Percentiles rank a stretch among this genome's conserved stretches.
These are phyloP conservation scores for Sphenopsis melanotis DNA, from an alignment of 2,797 vertebrate genomes.

Conservation along the genomic window DNA sequence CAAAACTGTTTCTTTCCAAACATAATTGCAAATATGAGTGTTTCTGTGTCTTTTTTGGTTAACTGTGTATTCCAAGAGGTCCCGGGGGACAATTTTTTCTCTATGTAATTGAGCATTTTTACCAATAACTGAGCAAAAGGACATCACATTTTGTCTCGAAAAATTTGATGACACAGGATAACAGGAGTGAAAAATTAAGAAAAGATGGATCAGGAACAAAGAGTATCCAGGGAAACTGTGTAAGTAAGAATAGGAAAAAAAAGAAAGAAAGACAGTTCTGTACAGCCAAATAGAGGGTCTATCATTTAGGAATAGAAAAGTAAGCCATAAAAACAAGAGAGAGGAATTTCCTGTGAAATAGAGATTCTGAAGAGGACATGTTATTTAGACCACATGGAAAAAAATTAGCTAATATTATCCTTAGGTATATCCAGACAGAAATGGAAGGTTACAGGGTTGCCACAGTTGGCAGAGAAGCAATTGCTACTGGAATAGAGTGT, in stretches of 20 bases:
- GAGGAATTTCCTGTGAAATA: neutral
- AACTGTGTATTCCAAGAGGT: neutral
- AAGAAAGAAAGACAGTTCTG: neutral
- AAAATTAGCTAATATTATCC: neutral
- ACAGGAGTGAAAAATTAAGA: neutral
- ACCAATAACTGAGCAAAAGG: neutral
- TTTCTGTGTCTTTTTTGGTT: neutral
- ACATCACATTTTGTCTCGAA: neutral
- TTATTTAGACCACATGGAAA: neutral
- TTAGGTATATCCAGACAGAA: neutral
- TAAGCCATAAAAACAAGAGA: neutral
- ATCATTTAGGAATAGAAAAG: neutral
- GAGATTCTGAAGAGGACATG: neutral
- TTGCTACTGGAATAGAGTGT: slow-evolving; percentile 16
- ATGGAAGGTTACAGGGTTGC: neutral
- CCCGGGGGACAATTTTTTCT: neutral
- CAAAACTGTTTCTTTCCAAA: neutral
- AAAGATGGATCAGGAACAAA: neutral
- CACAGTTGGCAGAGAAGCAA: neutral
- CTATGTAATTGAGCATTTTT: neutral
- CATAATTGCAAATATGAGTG: neutral
- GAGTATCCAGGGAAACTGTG: neutral
- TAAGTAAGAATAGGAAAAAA: neutral
- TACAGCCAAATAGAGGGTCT: neutral
- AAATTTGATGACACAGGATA: neutral